Percentiles rank a stretch among this genome's conserved stretches.
phyloP scores from a whole-genome alignment of 1,140 invertebrate species.

The Maconellicoccus hirsutus region DNA sequence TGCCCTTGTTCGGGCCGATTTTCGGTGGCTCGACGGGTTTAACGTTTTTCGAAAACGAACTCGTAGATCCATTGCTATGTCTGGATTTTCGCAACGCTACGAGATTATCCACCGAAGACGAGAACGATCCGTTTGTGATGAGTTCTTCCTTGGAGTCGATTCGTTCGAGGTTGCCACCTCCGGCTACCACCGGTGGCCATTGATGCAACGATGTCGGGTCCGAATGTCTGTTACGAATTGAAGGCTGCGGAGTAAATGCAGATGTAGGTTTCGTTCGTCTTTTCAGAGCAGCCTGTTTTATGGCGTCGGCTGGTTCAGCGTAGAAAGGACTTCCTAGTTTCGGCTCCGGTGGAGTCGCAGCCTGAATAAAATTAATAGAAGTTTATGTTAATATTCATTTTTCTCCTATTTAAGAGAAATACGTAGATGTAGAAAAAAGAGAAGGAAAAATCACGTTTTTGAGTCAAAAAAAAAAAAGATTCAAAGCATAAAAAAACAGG shows the following conservation, averaged over 20 bases:
- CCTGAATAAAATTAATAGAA: constrained; percentile 3
- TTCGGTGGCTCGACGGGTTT: constrained; percentile 58
- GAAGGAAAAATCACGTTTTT: too few relatives aligned
- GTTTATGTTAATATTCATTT: neutral
- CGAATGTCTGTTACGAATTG: constrained; percentile 46
- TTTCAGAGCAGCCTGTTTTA: constrained; percentile 40
- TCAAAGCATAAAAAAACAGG: too few relatives aligned
- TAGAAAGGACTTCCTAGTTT: constrained; percentile 73
- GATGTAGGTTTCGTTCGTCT: constrained; percentile 24
- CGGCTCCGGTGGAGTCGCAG: neutral
- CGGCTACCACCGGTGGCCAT: constrained; percentile 35
- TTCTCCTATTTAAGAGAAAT: too few relatives aligned
- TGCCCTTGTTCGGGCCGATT: constrained; percentile 34
- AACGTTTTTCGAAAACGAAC: constrained; percentile 32
- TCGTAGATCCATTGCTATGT: constrained; percentile 14
- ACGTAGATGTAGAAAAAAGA: too few relatives aligned
- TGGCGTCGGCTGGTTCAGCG: constrained; percentile 78
- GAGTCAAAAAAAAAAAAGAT: too few relatives aligned
- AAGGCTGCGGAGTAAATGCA: constrained; percentile 30
- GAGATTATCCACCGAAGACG: constrained; percentile 56
- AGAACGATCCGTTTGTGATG: constrained; percentile 36
- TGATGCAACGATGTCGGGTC: constrained; percentile 47
- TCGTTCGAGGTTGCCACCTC: constrained; percentile 39
- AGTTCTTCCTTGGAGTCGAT: constrained; percentile 43
- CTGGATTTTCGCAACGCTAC: constrained; percentile 31